Conservation (phyloP, 2,113 vertebrate species). For the Oncorhynchus gorbuscha region DNA sequence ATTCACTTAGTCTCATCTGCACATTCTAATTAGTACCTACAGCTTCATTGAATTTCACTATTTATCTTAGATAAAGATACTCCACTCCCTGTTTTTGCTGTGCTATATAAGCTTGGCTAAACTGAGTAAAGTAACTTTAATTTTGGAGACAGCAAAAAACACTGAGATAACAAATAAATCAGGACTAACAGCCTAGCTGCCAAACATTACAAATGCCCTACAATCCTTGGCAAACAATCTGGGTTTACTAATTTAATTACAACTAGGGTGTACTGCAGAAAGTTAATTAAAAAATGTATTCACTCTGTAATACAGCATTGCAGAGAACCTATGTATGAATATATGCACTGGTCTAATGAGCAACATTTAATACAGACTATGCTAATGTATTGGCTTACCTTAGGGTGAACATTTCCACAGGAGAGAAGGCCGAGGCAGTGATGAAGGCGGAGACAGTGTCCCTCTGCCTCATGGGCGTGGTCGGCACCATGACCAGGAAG, state of each 20-base stretch:
- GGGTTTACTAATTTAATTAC: neutral
- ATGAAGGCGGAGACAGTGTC: conserved; percentile 84
- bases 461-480: conserved; percentile 82
- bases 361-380: neutral
- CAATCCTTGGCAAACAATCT: neutral
- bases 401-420: conserved; percentile 87
- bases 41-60: conserved; percentile 46
- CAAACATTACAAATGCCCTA: neutral
- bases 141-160: neutral
- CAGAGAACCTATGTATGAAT: neutral
- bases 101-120: conserved; percentile 24
- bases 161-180: neutral
- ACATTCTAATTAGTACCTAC: conserved; percentile 62
- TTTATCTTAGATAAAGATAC: conserved; percentile 44
- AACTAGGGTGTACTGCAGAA: neutral
- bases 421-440: conserved; percentile 78
- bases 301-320: neutral
- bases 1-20: conserved; percentile 66
- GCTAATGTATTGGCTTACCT: conserved; percentile 72
- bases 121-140: conserved; percentile 5
- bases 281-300: neutral
- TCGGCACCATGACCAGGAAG: conserved; percentile 83
- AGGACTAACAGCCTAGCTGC: neutral
- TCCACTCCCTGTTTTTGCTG: conserved; percentile 19
- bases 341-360: conserved; percentile 38